phyloP scores from a whole-genome alignment of 2,797 vertebrate species.

The Centroberyx gerrardi region DNA sequence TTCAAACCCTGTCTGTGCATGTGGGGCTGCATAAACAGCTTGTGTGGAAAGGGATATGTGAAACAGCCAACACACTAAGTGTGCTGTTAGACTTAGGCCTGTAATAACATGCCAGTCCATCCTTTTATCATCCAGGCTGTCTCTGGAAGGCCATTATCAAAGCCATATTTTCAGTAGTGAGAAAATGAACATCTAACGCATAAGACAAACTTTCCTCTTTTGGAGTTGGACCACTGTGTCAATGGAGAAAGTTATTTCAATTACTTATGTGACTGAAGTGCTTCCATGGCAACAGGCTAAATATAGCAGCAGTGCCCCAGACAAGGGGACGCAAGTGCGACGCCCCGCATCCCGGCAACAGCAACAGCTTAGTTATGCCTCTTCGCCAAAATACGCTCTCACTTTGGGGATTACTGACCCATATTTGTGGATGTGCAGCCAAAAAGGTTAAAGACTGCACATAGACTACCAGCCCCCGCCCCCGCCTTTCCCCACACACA shows the following conservation, averaged over 20 bases:
- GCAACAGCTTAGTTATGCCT: constrained; percentile 83
- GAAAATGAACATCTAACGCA: background rate
- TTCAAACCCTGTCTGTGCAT: background rate
- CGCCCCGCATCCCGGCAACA: constrained; percentile 68
- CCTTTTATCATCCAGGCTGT: background rate
- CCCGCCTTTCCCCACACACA: constrained; percentile 20
- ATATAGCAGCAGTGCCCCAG: constrained; percentile 76
- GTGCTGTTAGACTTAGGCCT: background rate
- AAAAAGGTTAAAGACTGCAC: constrained; percentile 88
- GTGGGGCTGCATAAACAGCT: background rate
- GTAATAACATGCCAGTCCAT: background rate
- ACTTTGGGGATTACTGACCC: constrained; percentile 88
- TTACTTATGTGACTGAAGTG: constrained; percentile 75
- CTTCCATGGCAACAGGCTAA: constrained; percentile 82
- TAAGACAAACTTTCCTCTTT: constrained; percentile 27
- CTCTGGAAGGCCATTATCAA: background rate
- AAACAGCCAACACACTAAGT: constrained; percentile 1
- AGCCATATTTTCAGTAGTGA: background rate
- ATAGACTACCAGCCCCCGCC: constrained; percentile 59
- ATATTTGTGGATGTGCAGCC: constrained; percentile 82
- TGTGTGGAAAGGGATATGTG: background rate
- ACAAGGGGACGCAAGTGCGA: constrained; percentile 74
- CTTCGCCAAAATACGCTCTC: constrained; percentile 77
- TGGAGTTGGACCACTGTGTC: constrained; percentile 28
- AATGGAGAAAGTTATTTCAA: constrained; percentile 74